A percentile compares a stretch with the other conserved stretches of the same genome.
These are phyloP conservation scores for Baccha elongata DNA, from an alignment of 2,888 invertebrate species.

Conservation along the genomic window DNA sequence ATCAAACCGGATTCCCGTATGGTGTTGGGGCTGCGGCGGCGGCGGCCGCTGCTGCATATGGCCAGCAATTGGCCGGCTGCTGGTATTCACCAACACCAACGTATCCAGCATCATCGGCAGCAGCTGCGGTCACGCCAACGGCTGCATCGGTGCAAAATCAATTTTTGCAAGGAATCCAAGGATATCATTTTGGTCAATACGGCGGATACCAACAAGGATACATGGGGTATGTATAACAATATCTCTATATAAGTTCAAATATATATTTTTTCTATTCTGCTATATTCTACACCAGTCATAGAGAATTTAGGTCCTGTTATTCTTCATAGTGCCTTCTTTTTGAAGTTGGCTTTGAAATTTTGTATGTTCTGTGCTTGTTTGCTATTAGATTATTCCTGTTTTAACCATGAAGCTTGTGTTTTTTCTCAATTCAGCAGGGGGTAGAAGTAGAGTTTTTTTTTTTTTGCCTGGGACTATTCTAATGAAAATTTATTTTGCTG, in stretches of 20 bases:
- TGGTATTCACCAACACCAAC: constrained; percentile 93
- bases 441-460: constrained; percentile 8
- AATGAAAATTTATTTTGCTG: constrained; percentile 46
- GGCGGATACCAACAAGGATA: constrained; percentile 96
- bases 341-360: constrained; percentile 69
- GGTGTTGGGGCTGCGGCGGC: constrained; percentile 84
- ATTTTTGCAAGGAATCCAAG: constrained; percentile 94
- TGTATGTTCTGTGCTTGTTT: constrained; percentile 62
- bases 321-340: constrained; percentile 40
- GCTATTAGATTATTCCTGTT: constrained; percentile 71
- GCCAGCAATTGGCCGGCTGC: constrained; percentile 93
- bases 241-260: constrained; percentile 29
- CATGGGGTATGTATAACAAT: constrained; percentile 90
- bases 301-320: neutral
- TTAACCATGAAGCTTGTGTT: constrained; percentile 54
- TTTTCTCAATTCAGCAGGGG: constrained; percentile 1
- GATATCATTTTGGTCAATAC: constrained; percentile 93
- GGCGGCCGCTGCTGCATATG: constrained; percentile 85
- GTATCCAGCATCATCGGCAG: constrained; percentile 85
- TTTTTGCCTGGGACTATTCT: constrained; percentile 45
- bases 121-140: constrained; percentile 85
- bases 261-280: constrained; percentile 14
- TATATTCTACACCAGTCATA: neutral
- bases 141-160: constrained; percentile 91
- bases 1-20: constrained; percentile 82